phyloP scores from a whole-genome alignment of 2,888 invertebrate species.

The Drosophila glabriapex region DNA sequence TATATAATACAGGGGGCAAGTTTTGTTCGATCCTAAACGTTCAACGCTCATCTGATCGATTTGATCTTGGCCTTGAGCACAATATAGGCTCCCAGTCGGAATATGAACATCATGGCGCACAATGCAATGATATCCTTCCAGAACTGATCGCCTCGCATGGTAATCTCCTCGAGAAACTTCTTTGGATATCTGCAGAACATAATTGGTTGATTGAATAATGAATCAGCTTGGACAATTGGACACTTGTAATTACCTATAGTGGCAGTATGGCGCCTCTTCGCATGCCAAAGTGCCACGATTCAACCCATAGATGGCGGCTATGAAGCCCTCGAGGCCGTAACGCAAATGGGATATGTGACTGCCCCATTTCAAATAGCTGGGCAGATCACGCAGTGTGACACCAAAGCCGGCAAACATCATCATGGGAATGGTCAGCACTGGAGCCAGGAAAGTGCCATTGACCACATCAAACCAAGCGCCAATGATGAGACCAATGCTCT shows the following conservation, averaged over 20 bases:
- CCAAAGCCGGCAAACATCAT: constrained; percentile 99
- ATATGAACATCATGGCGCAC: constrained; percentile 88
- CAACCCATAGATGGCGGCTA: constrained; percentile 93
- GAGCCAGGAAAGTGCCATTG: constrained; percentile 97
- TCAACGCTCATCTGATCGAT: constrained; percentile 79
- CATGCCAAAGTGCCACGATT: constrained; percentile 92
- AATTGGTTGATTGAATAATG: not conserved
- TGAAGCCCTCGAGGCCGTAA: constrained; percentile 95
- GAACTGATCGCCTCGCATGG: constrained; percentile 92
- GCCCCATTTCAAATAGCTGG: constrained; percentile 94
- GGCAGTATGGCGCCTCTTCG: constrained; percentile 90
- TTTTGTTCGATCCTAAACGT: constrained; percentile 6
- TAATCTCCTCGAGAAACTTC: constrained; percentile 93
- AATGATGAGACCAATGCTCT: constrained; percentile 96
- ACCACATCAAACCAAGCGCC: constrained; percentile 95
- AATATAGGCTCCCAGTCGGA: constrained; percentile 89
- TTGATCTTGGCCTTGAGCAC: constrained; percentile 92
- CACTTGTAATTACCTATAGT: constrained; percentile 87
- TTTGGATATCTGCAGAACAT: constrained; percentile 88
- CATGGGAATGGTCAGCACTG: constrained; percentile 95
- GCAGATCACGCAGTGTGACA: constrained; percentile 94
- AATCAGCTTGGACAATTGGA: not conserved
- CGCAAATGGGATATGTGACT: constrained; percentile 96
- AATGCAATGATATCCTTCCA: constrained; percentile 93
- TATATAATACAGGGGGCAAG: constrained; percentile 68